phyloP scores from a whole-genome alignment of 2,888 invertebrate genomes.

The Heteropelma amictum region DNA sequence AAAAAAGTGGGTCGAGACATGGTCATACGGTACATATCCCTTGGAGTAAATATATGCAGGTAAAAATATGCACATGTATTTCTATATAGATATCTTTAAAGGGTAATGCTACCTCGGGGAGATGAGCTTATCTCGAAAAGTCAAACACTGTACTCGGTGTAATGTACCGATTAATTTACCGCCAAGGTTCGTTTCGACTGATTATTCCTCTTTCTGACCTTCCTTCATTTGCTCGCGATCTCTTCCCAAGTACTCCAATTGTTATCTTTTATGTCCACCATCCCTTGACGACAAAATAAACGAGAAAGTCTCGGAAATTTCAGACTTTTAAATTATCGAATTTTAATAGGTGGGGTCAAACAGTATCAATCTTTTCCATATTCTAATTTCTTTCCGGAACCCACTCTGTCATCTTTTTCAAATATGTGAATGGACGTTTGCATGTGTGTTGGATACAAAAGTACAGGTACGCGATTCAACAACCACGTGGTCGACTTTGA shows the following conservation, averaged over 20 bases:
- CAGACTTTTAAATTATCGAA: too few relatives aligned
- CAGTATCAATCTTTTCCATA: too few relatives aligned
- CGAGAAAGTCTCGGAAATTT: too few relatives aligned
- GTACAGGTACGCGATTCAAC: too few relatives aligned
- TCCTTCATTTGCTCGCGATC: not conserved
- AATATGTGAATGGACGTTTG: too few relatives aligned
- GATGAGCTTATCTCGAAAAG: conserved; percentile 55
- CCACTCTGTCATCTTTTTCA: too few relatives aligned
- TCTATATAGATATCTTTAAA: not conserved
- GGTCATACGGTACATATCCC: not conserved
- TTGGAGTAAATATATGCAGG: not conserved
- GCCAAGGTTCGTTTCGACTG: conserved; percentile 42
- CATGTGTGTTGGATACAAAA: too few relatives aligned
- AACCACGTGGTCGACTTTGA: too few relatives aligned
- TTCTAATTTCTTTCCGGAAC: too few relatives aligned
- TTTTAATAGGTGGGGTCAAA: too few relatives aligned
- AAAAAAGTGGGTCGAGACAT: not conserved
- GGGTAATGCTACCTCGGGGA: conserved; percentile 23
- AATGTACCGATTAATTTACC: conserved; percentile 42
- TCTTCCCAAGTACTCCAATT: not conserved
- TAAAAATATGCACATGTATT: not conserved
- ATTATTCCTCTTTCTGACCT: conserved; percentile 39
- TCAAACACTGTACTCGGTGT: conserved; percentile 37
- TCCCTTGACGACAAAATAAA: too few relatives aligned
- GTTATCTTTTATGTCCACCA: conserved; percentile 22